These are phyloP conservation scores for Ophion costatus DNA, from an alignment of 2,888 invertebrate species.

Conservation along the genomic window DNA sequence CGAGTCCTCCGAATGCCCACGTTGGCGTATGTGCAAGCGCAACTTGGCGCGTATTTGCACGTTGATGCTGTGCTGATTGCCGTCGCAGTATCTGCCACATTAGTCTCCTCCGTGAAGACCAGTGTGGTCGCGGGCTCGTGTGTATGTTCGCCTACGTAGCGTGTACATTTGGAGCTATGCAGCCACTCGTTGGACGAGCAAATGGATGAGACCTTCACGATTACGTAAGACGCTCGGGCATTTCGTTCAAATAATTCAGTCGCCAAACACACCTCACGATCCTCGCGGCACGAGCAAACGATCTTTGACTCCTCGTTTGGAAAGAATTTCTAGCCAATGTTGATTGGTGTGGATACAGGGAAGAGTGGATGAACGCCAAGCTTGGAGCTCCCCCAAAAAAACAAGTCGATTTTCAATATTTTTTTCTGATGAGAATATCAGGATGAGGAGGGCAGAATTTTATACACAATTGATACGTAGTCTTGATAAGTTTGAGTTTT, in stretches of 20 bases:
- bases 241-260: slow-evolving; percentile 22
- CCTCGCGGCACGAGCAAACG: neutral
- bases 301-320: neutral
- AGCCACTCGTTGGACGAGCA: neutral
- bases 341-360: neutral
- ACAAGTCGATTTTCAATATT: too few relatives aligned
- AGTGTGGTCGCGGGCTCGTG: slow-evolving; percentile 5
- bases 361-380: too few relatives aligned
- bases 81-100: slow-evolving; percentile 22
- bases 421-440: too few relatives aligned
- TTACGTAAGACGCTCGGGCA: slow-evolving; percentile 26
- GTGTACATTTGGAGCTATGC: neutral
- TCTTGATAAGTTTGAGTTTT: too few relatives aligned
- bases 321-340: neutral
- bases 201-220: slow-evolving; percentile 17
- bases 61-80: slow-evolving; percentile 33
- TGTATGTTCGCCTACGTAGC: neutral
- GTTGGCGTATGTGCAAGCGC: slow-evolving; percentile 7
- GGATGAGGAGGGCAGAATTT: too few relatives aligned
- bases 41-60: neutral
- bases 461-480: too few relatives aligned
- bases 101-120: slow-evolving; percentile 18
- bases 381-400: too few relatives aligned
- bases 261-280: neutral
- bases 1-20: neutral